phyloP scores from a whole-genome alignment of 2,113 vertebrate genomes.

The Onychorhynchus coronatus region DNA sequence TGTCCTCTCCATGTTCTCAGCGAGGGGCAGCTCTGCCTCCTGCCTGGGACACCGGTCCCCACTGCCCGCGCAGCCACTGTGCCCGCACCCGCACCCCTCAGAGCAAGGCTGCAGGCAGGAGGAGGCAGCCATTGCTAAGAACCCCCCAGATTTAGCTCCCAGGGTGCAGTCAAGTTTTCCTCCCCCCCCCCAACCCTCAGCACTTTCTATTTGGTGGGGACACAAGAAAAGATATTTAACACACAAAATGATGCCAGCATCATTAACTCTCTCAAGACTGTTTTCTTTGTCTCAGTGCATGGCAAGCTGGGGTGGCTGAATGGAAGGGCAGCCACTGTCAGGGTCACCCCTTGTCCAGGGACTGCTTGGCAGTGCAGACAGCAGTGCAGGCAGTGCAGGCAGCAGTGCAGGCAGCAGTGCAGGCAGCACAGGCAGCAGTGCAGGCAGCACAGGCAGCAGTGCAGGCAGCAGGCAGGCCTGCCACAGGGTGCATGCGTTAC shows the following conservation, averaged over 20 bases:
- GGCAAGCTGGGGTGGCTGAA: rapidly evolving
- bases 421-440: not conserved
- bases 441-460: not conserved
- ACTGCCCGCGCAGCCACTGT: not conserved
- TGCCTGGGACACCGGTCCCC: rapidly evolving
- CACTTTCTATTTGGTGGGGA: not conserved
- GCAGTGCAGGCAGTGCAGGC: not conserved
- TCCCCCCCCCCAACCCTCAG: not conserved
- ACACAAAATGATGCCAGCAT: not conserved
- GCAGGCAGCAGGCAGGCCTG: not conserved
- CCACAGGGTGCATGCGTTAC: not conserved
- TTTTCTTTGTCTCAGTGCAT: not conserved
- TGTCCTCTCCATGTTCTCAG: not conserved
- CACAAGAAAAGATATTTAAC: not conserved
- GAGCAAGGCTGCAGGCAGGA: not conserved
- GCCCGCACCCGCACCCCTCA: rapidly evolving
- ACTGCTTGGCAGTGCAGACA: not conserved
- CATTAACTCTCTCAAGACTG: not conserved
- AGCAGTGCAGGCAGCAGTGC: not conserved
- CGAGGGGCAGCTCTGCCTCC: not conserved
- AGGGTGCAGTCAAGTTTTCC: rapidly evolving
- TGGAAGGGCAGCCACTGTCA: rapidly evolving
- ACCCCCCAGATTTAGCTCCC: too few species aligned
- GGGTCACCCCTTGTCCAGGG: not conserved
- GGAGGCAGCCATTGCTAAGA: not conserved